phyloP scores from a whole-genome alignment of 1,140 invertebrate genomes.

The Laodelphax striatellus region DNA sequence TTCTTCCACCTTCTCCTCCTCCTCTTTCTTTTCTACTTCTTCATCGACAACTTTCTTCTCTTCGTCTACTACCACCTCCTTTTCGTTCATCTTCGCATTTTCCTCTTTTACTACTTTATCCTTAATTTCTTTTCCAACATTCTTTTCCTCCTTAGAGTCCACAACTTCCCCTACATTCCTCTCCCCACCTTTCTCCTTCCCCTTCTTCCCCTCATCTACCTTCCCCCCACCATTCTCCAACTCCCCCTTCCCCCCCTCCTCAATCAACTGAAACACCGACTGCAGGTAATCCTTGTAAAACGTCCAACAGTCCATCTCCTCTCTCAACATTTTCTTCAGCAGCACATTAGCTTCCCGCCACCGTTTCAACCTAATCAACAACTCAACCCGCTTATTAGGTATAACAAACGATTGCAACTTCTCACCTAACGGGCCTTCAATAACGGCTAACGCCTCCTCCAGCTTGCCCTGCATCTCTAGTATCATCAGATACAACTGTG shows the following conservation, averaged over 20 bases:
- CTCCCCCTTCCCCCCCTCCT: neutral
- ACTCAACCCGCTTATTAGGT: conserved; percentile 53
- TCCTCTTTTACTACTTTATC: neutral
- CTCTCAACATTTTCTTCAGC: conserved; percentile 43
- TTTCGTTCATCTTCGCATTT: neutral
- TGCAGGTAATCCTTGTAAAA: conserved; percentile 59
- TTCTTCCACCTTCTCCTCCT: neutral
- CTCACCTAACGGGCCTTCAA: conserved; percentile 60
- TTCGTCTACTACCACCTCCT: neutral
- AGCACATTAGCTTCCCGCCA: conserved; percentile 56
- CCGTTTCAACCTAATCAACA: conserved; percentile 56
- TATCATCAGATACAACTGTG: conserved; percentile 83
- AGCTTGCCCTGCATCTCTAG: conserved; percentile 71
- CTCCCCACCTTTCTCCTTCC: too few species aligned
- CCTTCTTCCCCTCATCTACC: neutral
- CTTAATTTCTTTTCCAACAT: too few species aligned
- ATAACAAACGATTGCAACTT: conserved; percentile 43
- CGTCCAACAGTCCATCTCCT: conserved; percentile 63
- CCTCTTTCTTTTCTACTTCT: neutral
- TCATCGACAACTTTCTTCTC: neutral
- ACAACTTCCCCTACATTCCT: too few species aligned
- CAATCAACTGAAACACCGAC: conserved; percentile 38
- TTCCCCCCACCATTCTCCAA: too few species aligned
- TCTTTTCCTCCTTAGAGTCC: too few species aligned
- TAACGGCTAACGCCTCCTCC: conserved; percentile 65